Conservation (phyloP, 92 coral and sea anemone genomes). For the Paramuricea clavata region DNA sequence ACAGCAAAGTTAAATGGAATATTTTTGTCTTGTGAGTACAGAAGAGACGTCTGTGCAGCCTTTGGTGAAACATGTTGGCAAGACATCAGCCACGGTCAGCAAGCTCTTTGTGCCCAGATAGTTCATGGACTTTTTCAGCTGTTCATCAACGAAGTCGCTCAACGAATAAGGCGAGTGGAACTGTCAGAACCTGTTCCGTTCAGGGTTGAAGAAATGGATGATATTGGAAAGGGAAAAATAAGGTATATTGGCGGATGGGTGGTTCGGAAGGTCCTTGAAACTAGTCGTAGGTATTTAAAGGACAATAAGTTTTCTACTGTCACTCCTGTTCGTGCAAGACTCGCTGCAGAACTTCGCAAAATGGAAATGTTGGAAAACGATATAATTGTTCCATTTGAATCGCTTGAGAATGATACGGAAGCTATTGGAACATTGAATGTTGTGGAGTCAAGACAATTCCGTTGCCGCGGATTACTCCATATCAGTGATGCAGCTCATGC, state of each 20-base stretch:
- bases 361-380: slow-evolving; percentile 26
- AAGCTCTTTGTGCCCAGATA: slow-evolving; percentile 3
- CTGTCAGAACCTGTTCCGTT: slow-evolving; percentile 34
- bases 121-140: slow-evolving; percentile 7
- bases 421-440: slow-evolving; percentile 43
- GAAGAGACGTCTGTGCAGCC: slow-evolving; percentile 12
- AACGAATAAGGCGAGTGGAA: background rate
- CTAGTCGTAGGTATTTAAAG: slow-evolving; percentile 9
- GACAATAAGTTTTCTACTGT: slow-evolving; percentile 11
- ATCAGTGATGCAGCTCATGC: slow-evolving; percentile 47
- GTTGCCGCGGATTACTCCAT: slow-evolving; percentile 67
- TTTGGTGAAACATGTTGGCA: slow-evolving; percentile 13
- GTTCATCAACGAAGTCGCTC: slow-evolving; percentile 16
- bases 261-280: slow-evolving; percentile 26
- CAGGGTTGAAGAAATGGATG: slow-evolving; percentile 27
- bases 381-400: background rate
- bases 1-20: slow-evolving; percentile 11
- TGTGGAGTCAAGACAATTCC: slow-evolving; percentile 63
- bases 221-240: slow-evolving; percentile 35
- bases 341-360: background rate
- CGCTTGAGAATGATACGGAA: background rate
- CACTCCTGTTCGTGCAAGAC: slow-evolving; percentile 5
- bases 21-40: slow-evolving; percentile 29
- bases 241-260: slow-evolving; percentile 46
- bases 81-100: slow-evolving; percentile 4